phyloP scores from a whole-genome alignment of 30 jellyfish, hydroid and myxozoan species.

The Turritopsis rubra region DNA sequence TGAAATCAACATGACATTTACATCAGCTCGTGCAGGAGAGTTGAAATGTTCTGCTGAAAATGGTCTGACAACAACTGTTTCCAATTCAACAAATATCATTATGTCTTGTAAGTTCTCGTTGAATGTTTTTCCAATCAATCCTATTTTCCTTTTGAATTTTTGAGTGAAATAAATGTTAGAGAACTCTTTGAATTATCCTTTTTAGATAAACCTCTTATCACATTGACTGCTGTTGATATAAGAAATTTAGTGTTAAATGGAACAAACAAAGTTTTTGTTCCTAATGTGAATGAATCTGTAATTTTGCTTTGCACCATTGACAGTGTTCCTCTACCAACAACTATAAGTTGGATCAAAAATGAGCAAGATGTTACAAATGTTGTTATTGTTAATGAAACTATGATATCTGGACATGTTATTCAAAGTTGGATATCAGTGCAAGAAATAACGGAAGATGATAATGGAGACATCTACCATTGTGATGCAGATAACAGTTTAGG shows the following conservation, averaged over 20 bases:
- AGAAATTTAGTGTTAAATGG: not conserved
- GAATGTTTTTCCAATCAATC: too few relatives aligned
- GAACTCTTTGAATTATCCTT: not conserved
- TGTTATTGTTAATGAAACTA: not conserved
- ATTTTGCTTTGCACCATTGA: not conserved
- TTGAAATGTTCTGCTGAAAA: slow-evolving; percentile 6
- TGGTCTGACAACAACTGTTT: not conserved
- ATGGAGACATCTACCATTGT: not conserved
- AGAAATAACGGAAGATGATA: not conserved
- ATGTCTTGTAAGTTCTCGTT: slow-evolving; percentile 5
- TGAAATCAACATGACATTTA: not conserved
- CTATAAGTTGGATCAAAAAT: not conserved
- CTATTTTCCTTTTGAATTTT: too few relatives aligned
- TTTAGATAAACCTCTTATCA: not conserved
- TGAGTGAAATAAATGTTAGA: too few relatives aligned
- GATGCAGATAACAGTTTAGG: not conserved
- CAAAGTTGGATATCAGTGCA: slow-evolving; percentile 4
- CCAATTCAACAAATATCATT: not conserved
- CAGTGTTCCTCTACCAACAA: not conserved
- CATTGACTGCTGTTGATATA: slow-evolving; percentile 5
- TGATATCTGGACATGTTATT: not conserved
- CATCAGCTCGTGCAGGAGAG: not conserved
- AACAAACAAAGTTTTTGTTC: not conserved
- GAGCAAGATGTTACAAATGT: not conserved
- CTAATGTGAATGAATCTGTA: not conserved